Conservation (phyloP, 2,113 vertebrate genomes). For the Halcyon senegalensis region DNA sequence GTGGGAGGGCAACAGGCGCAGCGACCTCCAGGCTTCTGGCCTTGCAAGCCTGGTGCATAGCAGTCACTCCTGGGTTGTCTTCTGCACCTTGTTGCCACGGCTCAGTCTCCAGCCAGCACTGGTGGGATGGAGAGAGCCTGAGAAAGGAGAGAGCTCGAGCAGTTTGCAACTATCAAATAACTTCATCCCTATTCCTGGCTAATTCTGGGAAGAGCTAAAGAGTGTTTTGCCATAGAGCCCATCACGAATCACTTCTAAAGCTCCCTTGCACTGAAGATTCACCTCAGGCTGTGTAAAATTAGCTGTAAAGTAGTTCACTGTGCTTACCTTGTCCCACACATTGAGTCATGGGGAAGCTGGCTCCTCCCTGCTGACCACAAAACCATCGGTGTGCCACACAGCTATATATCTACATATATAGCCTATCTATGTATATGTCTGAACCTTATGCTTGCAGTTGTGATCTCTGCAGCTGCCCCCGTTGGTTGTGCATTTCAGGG, state of each 20-base stretch:
- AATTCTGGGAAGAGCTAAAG: neutral
- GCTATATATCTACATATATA: neutral
- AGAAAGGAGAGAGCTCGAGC: neutral
- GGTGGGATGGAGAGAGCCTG: neutral
- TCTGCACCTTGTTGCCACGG: neutral
- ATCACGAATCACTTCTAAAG: accelerated
- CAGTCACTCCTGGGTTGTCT: neutral
- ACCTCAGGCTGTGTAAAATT: neutral
- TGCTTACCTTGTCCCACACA: neutral
- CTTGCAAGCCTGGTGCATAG: accelerated
- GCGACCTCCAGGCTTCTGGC: neutral
- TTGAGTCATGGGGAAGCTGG: neutral
- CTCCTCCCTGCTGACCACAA: neutral
- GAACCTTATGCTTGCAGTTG: neutral
- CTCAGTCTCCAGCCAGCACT: neutral
- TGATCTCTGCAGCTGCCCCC: neutral
- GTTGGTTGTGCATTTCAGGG: neutral
- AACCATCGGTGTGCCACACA: neutral
- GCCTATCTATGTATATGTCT: neutral
- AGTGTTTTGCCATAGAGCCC: neutral
- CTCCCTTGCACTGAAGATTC: neutral
- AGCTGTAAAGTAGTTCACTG: neutral
- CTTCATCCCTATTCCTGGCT: neutral
- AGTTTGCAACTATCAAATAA: neutral
- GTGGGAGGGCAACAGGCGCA: neutral